Percentiles rank a stretch among this genome's conserved stretches.
Conservation (phyloP, 2,888 invertebrate species). For the Drosophila cracens region DNA sequence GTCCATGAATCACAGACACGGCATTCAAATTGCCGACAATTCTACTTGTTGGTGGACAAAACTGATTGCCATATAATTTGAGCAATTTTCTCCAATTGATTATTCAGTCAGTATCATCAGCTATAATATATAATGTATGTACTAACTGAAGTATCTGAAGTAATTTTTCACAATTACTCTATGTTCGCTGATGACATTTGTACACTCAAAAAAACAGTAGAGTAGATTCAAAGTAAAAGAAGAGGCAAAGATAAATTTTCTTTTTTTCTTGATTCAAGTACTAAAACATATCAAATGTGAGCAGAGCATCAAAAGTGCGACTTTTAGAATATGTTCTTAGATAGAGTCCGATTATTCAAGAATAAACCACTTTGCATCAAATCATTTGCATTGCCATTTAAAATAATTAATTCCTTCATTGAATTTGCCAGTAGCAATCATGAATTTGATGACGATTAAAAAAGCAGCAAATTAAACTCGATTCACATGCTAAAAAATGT, state of each 20-base stretch:
- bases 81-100: conserved; percentile 52
- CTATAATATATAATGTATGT: conserved; percentile 13
- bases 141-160: conserved; percentile 7
- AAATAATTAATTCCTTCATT: neutral
- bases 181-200: neutral
- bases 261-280: neutral
- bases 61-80: conserved; percentile 71
- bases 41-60: conserved; percentile 13
- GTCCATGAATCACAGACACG: conserved; percentile 40
- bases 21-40: conserved; percentile 47
- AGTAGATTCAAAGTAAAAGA: neutral
- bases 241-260: neutral
- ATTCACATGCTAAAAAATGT: neutral
- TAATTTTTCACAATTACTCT: neutral
- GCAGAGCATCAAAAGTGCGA: neutral
- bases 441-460: neutral
- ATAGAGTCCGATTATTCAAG: neutral
- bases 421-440: neutral
- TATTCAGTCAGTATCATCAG: conserved; percentile 22
- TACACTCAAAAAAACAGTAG: neutral
- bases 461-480: neutral
- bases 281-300: neutral
- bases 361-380: neutral
- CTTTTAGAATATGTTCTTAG: neutral
- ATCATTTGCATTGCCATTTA: neutral